Evolutionary conservation across 2,113 vertebrate species (phyloP).

Genomic region (Triplophysa tibetana): DNA sequence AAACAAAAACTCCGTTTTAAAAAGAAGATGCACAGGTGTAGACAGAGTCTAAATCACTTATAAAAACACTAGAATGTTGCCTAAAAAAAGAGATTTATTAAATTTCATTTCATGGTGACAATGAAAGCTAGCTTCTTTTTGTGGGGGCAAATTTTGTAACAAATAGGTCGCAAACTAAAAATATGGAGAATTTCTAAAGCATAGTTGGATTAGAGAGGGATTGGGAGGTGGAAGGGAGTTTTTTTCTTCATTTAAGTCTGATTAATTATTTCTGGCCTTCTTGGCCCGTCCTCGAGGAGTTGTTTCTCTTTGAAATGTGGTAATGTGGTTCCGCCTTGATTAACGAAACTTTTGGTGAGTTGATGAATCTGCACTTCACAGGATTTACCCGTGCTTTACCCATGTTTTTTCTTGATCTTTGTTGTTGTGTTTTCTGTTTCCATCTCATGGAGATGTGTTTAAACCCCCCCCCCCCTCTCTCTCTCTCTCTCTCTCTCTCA

Average conservation of each 20-base stretch:
- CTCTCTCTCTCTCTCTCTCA: not conserved
- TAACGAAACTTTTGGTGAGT: constrained; percentile 42
- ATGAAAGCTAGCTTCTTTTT: too few relatives aligned
- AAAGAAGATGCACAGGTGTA: too few relatives aligned
- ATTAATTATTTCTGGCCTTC: constrained; percentile 69
- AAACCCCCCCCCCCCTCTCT: not conserved
- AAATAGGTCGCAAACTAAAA: not conserved
- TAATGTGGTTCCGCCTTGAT: constrained; percentile 48
- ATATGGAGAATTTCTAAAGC: constrained; percentile 12
- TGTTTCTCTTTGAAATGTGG: constrained; percentile 44
- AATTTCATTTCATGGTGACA: too few relatives aligned
- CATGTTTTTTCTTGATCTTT: not conserved
- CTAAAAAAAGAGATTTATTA: too few relatives aligned
- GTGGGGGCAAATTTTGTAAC: too few relatives aligned
- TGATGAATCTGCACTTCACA: constrained; percentile 55
- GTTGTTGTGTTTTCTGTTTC: constrained; percentile 20
- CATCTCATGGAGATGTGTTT: not conserved
- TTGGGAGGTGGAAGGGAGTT: constrained; percentile 44
- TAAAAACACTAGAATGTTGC: too few relatives aligned
- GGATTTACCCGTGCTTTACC: not conserved
- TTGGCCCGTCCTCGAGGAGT: constrained; percentile 48
- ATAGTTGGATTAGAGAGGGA: not conserved
- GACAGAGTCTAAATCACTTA: too few relatives aligned
- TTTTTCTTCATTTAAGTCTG: constrained; percentile 61
- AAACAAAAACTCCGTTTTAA: too few relatives aligned